Conservation (phyloP, 2,113 vertebrate species). For the Xenopus tropicalis region UCB_Xtro_10.0 CM004443.2:46663501-46664000, state of each 20-base stretch:
- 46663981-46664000: not conserved
- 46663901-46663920: not conserved
- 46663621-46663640: conserved; percentile 49
- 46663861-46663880: not conserved
- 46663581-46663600: conserved; percentile 48
- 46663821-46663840: conserved; percentile 8
- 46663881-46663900: not conserved
- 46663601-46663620: conserved; percentile 55
- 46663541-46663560: conserved; percentile 34
- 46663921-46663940: not conserved
- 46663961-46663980: not conserved
- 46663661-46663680: conserved; percentile 53
- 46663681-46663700: conserved; percentile 50
- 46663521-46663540: conserved; percentile 47
- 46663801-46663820: conserved; percentile 25
- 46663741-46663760: conserved; percentile 8
- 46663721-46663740: conserved; percentile 46
- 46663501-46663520: conserved; percentile 12
- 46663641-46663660: conserved; percentile 54
- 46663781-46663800: conserved; percentile 26
- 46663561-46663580: conserved; percentile 39
- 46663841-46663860: conserved; percentile 2
- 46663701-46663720: conserved; percentile 52
- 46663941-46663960: not conserved
- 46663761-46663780: conserved; percentile 3